phyloP scores from a whole-genome alignment of 2,888 invertebrate genomes.

The Chloroclystis v-ata region DNA sequence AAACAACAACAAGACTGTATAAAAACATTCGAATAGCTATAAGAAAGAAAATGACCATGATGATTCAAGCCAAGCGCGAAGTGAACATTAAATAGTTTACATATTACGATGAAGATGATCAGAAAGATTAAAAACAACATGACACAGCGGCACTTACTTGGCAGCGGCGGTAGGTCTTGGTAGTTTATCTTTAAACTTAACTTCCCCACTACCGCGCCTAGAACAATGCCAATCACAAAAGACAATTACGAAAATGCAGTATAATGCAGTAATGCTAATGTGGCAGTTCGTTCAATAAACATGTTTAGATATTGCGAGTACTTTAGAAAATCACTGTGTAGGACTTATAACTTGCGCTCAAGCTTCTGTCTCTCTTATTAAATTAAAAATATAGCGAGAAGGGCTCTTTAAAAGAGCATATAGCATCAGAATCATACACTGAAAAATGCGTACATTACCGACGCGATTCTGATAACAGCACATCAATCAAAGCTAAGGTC shows the following conservation, averaged over 20 bases:
- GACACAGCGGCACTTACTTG: slow-evolving; percentile 43
- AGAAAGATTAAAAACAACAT: slow-evolving; percentile 17
- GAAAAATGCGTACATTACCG: too few relatives aligned
- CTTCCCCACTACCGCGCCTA: slow-evolving; percentile 65
- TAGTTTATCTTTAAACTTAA: slow-evolving; percentile 58
- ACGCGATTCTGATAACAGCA: background rate
- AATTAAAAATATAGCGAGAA: too few relatives aligned
- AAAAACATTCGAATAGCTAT: slow-evolving; percentile 6
- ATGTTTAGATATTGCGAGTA: too few relatives aligned
- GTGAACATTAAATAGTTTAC: background rate
- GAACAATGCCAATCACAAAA: slow-evolving; percentile 34
- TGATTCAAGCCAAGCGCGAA: background rate
- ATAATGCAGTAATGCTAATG: too few relatives aligned
- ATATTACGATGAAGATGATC: slow-evolving; percentile 15
- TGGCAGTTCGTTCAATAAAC: too few relatives aligned
- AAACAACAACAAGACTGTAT: background rate
- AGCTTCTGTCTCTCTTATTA: too few relatives aligned
- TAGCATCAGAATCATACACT: too few relatives aligned
- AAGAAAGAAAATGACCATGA: background rate
- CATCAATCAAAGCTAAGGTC: background rate
- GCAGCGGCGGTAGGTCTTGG: slow-evolving; percentile 37
- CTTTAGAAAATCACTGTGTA: too few relatives aligned
- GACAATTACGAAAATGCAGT: background rate
- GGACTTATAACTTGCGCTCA: too few relatives aligned
- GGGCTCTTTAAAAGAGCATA: too few relatives aligned